phyloP scores from a whole-genome alignment of 2,888 invertebrate species.

The Malachius bipustulatus region DNA sequence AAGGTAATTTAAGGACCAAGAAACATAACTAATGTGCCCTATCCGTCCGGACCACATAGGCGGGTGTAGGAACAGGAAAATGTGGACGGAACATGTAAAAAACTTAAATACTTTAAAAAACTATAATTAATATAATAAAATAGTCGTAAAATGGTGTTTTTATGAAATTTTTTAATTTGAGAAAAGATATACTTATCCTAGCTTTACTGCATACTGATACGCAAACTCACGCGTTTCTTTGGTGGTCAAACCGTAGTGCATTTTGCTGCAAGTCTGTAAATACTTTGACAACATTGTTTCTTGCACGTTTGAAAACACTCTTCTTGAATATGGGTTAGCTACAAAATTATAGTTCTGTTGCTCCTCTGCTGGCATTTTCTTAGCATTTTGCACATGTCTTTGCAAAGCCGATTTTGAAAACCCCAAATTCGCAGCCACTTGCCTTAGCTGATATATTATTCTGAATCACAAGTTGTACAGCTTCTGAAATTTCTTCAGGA shows the following conservation, averaged over 20 bases:
- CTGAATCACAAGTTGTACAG: slow-evolving; percentile 1
- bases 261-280: slow-evolving; percentile 3
- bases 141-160: no score
- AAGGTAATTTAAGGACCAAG: no score
- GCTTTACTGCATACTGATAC: slow-evolving; percentile 1
- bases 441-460: neutral
- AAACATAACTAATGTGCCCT: no score
- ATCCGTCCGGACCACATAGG: no score
- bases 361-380: neutral
- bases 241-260: slow-evolving; percentile 2
- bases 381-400: slow-evolving; percentile 1
- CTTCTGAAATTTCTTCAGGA: neutral
- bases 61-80: no score
- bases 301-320: slow-evolving; percentile 2
- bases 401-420: slow-evolving; percentile 2
- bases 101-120: no score
- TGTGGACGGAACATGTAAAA: no score
- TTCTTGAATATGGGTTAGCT: neutral
- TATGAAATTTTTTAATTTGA: no score
- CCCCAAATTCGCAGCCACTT: slow-evolving; percentile 2
- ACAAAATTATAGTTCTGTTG: neutral
- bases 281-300: neutral
- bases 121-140: no score
- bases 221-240: neutral
- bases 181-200: no score